Percentiles rank a stretch among this genome's conserved stretches.
phyloP scores from a whole-genome alignment of 2,797 vertebrate species.

The Acropternis orthonyx region DNA sequence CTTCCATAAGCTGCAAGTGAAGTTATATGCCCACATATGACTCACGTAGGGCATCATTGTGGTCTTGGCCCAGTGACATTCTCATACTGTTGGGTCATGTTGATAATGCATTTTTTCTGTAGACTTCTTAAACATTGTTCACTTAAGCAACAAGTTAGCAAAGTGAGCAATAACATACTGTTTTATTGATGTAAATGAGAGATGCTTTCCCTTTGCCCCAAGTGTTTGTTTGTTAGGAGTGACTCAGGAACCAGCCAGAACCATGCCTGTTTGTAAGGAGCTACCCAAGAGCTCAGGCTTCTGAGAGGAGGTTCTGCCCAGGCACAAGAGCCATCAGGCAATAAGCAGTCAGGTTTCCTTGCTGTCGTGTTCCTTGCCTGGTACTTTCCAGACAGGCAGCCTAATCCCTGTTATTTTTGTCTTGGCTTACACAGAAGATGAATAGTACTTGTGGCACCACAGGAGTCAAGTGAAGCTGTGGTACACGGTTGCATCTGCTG shows the following conservation, averaged over 20 bases:
- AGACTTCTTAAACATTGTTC: background rate
- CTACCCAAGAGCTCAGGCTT: background rate
- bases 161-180: background rate
- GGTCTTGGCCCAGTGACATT: rapidly evolving
- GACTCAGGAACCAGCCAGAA: background rate
- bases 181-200: background rate
- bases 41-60: background rate
- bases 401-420: background rate
- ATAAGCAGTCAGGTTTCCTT: background rate
- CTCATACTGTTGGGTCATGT: rapidly evolving
- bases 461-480: background rate
- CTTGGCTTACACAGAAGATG: background rate
- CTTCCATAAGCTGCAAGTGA: background rate
- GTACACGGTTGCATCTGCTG: background rate
- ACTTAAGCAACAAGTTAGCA: background rate
- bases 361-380: background rate
- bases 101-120: background rate
- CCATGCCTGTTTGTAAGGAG: background rate
- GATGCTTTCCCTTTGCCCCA: background rate
- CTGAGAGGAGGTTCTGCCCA: background rate
- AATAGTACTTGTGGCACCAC: background rate
- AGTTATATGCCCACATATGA: background rate
- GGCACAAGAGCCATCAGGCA: background rate
- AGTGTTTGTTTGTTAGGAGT: background rate
- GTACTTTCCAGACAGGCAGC: background rate